Evolutionary conservation across 2,113 vertebrate species (phyloP).

Genomic region (Leuciscus idus): DNA sequence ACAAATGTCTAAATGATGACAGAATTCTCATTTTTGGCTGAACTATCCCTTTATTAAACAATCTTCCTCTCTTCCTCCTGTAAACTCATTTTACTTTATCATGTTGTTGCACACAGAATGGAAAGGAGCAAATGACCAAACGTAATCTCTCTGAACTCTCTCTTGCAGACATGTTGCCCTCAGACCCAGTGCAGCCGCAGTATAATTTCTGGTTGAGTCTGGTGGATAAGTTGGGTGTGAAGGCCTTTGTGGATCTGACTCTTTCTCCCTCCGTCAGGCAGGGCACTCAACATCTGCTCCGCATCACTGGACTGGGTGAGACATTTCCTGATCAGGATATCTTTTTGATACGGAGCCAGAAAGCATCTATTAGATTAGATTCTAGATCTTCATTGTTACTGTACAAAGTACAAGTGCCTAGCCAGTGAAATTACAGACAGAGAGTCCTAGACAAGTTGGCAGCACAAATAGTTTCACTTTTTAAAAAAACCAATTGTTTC

Average conservation of each 20-base stretch:
- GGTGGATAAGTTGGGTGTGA: slow-evolving; percentile 87
- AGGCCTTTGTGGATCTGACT: slow-evolving; percentile 89
- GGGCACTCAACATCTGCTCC: slow-evolving; percentile 87
- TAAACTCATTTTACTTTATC: not conserved
- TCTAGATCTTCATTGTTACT: not conserved
- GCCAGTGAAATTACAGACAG: not conserved
- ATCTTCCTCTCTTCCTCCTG: not conserved
- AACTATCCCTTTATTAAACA: not conserved
- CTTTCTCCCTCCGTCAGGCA: slow-evolving; percentile 84
- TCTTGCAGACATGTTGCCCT: slow-evolving; percentile 76
- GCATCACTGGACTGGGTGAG: slow-evolving; percentile 87
- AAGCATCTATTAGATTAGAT: not conserved
- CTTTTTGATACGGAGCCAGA: not conserved
- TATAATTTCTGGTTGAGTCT: slow-evolving; percentile 89
- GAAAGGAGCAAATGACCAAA: not conserved
- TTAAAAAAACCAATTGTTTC: not conserved
- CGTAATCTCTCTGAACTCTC: not conserved
- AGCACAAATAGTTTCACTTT: not conserved
- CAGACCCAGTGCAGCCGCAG: slow-evolving; percentile 87
- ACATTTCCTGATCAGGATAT: slow-evolving; percentile 2
- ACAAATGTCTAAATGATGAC: not conserved
- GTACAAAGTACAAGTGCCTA: not conserved
- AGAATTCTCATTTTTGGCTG: not conserved
- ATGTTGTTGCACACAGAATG: not conserved
- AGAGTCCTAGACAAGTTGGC: not conserved